Base-by-base conservation (phyloP, 2,888 invertebrate genomes). In the Ecliptopera silaceata region DNA sequence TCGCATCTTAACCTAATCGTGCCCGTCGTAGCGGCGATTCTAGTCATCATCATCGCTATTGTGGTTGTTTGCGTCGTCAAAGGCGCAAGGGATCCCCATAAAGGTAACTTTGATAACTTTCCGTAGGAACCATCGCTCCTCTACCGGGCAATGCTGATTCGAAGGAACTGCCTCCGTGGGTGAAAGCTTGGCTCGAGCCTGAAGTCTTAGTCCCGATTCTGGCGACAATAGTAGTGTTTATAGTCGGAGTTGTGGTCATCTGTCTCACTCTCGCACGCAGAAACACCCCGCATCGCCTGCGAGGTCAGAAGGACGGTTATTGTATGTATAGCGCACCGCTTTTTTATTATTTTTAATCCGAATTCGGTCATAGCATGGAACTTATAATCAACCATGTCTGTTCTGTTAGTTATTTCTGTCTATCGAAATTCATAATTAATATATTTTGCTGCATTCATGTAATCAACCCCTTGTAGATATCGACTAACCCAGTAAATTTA, bases 1-100 rank as follows among this genome's bases (percentile, higher is more conserved):
- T 95, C 96, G 76, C 97, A 97, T 92, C 94, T 97, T 83, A 97
- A 97, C 93, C 95, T 98, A 82, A 96, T 98, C 91, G 96, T 98
- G 78, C 98, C 98, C 55, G 96, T 98, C 75, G 96, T 97, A 84
- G 97, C 97, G 70, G 97, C 97, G 74, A 93, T 97, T 74, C 94
- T 98, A 79, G 97, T 98, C 91, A 96, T 97, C 88, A 95, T 98
- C 86, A 96, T 97, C 88, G 97, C 97, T 77, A 95, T 97, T 82
- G 95, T 97, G 84, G 97, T 98, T 84, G 97, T 97, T 83, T 97
- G 97, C 94, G 96, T 97, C 77, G 95, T 97, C 74, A 94, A 95
- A 79, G 96, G 97, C 80, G 95, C 96, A 86, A 94, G 96, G 91
- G 94, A 95, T 82, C 94, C 94, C 76, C 95, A 96, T 85, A 97